Evolutionary conservation across 2,888 invertebrate genomes (phyloP).

Genomic region (Galeopsomyia nigrocyanea): DNA sequence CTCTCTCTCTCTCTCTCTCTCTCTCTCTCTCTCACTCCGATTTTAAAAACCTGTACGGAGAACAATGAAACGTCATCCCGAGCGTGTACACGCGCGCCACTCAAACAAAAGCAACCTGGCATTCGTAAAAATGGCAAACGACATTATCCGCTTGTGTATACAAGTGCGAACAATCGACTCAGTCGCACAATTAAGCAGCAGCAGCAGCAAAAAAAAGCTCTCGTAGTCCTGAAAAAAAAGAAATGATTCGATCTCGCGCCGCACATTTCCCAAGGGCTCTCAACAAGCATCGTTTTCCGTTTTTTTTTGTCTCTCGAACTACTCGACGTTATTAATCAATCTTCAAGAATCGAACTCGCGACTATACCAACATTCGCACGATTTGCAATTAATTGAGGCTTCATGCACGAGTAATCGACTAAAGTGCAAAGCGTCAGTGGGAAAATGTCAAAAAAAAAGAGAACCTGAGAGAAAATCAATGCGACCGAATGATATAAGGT

Average conservation of each 20-base stretch:
- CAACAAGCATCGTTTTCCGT: neutral
- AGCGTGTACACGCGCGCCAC: neutral
- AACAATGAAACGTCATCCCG: constrained; percentile 1
- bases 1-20: too few relatives aligned
- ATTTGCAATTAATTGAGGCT: too few relatives aligned
- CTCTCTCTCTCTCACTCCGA: too few relatives aligned
- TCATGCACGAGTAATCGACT: too few relatives aligned
- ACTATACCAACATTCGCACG: too few relatives aligned
- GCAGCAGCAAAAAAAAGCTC: constrained; percentile 1
- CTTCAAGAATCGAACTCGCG: too few relatives aligned
- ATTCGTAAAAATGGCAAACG: constrained; percentile 6
- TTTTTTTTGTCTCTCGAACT: too few relatives aligned
- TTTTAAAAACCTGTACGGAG: neutral
- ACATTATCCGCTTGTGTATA: neutral
- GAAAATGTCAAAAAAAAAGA: neutral
- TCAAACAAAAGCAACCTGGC: constrained; percentile 1
- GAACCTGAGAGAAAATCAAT: neutral
- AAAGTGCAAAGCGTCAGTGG: too few relatives aligned
- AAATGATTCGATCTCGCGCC: constrained; percentile 25
- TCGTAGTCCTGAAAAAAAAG: constrained; percentile 7
- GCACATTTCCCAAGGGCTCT: constrained; percentile 27
- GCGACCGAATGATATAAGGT: neutral
- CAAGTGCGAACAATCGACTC: constrained; percentile 8
- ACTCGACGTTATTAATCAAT: too few relatives aligned
- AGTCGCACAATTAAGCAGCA: constrained; percentile 16